These are phyloP conservation scores for Podarcis lilfordi DNA, from an alignment of 2,797 vertebrate genomes.

Conservation along the genomic window DNA sequence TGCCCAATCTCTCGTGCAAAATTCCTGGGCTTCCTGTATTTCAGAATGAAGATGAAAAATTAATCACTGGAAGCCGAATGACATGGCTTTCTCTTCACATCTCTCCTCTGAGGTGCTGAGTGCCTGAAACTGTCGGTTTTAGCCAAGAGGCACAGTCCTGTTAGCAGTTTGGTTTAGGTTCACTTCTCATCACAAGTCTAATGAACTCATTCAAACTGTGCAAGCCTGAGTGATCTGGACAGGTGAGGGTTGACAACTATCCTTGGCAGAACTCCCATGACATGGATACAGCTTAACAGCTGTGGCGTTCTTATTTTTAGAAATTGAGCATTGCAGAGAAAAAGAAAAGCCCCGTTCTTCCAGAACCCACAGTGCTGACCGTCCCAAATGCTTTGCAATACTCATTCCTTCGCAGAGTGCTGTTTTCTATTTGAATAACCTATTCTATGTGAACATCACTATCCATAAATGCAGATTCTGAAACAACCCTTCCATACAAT, in stretches of 20 bases:
- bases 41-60: constrained; percentile 30
- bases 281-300: constrained; percentile 11
- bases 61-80: constrained; percentile 37
- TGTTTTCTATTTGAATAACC: constrained; percentile 26
- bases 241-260: constrained; percentile 58
- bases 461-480: neutral
- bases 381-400: neutral
- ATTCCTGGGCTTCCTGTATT: constrained; percentile 39
- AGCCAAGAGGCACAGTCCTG: constrained; percentile 37
- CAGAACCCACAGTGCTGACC: neutral
- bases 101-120: constrained; percentile 18
- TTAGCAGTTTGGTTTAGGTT: constrained; percentile 57
- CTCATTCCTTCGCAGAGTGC: neutral
- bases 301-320: constrained; percentile 29
- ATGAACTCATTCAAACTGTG: constrained; percentile 52
- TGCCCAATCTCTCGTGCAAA: constrained; percentile 26
- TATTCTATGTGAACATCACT: neutral
- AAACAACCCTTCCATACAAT: neutral
- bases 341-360: constrained; percentile 5
- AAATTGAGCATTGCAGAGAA: neutral
- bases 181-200: constrained; percentile 55
- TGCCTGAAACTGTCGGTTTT: constrained; percentile 51
- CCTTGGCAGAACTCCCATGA: constrained; percentile 47
- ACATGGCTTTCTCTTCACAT: constrained; percentile 42
- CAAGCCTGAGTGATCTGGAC: constrained; percentile 52